phyloP scores from a whole-genome alignment of 1,140 invertebrate genomes.

The Melanaphis sacchari region DNA sequence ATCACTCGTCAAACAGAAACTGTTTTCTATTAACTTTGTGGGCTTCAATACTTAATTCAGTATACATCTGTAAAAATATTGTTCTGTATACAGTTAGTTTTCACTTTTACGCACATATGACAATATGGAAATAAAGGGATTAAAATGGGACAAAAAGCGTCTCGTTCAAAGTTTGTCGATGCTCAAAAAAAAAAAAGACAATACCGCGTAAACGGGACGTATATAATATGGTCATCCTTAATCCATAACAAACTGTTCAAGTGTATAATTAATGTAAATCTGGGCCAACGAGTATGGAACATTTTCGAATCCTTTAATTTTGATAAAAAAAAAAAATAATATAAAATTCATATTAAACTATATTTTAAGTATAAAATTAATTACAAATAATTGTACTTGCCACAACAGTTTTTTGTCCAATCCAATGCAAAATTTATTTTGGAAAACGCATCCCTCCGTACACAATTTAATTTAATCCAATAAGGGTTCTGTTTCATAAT shows the following conservation, averaged over 20 bases:
- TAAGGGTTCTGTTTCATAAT: too few species aligned
- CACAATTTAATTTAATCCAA: not conserved
- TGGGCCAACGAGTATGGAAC: not conserved
- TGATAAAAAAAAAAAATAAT: not conserved
- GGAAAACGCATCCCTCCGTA: not conserved
- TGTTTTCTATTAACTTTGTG: not conserved
- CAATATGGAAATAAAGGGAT: not conserved
- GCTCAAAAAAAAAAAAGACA: not conserved
- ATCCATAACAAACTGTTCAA: not conserved
- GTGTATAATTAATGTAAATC: slow-evolving; percentile 5
- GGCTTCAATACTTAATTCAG: too few species aligned
- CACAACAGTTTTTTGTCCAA: not conserved
- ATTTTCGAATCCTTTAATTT: not conserved
- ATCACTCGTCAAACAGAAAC: not conserved
- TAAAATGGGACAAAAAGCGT: not conserved
- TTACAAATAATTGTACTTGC: not conserved
- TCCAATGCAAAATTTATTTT: not conserved
- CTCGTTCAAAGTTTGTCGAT: not conserved
- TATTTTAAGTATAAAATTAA: not conserved
- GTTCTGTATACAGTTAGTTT: not conserved
- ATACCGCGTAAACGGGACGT: too few species aligned
- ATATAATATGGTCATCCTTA: not conserved
- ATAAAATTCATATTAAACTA: not conserved
- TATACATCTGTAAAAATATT: not conserved
- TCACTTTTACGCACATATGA: not conserved